phyloP scores from a whole-genome alignment of 2,113 vertebrate species.

The Hiodon alosoides region DNA sequence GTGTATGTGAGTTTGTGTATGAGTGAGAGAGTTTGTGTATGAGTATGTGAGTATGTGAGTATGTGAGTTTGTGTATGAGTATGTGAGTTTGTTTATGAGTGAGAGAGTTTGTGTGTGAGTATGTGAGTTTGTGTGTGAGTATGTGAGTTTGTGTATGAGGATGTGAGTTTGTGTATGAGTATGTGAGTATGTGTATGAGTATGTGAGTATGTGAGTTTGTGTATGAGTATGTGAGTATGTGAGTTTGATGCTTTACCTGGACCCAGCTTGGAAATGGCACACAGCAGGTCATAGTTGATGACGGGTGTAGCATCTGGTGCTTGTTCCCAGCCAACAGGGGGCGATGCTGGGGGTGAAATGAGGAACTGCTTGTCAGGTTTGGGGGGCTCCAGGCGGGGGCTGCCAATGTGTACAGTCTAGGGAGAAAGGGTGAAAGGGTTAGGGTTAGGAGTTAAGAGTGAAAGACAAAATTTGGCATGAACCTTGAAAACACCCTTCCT shows the following conservation, averaged over 20 bases:
- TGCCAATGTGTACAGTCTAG: slow-evolving; percentile 70
- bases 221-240: too few species aligned
- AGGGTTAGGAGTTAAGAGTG: too few species aligned
- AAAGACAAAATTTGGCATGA: too few species aligned
- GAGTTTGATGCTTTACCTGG: slow-evolving; percentile 57
- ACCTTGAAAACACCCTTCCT: too few species aligned
- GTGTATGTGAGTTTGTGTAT: not conserved
- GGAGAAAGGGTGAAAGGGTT: not conserved
- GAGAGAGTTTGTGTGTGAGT: not conserved
- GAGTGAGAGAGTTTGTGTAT: too few species aligned
- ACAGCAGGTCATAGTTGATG: slow-evolving; percentile 73
- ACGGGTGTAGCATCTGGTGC: slow-evolving; percentile 69
- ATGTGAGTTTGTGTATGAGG: too few species aligned
- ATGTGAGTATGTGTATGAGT: not conserved
- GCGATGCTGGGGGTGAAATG: slow-evolving; percentile 72
- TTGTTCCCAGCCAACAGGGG: slow-evolving; percentile 70
- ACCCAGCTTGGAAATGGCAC: slow-evolving; percentile 70
- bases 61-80: too few species aligned
- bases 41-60: not conserved
- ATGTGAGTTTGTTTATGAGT: too few species aligned
- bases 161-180: too few species aligned
- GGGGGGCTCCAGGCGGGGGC: slow-evolving; percentile 64
- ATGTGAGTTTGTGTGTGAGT: not conserved
- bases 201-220: not conserved
- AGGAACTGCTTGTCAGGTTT: slow-evolving; percentile 73